Evolutionary conservation across 2,888 invertebrate species (phyloP), one percentile per base, ranked within the genome.

Genomic region (Rhyacophila evoluta): DNA sequence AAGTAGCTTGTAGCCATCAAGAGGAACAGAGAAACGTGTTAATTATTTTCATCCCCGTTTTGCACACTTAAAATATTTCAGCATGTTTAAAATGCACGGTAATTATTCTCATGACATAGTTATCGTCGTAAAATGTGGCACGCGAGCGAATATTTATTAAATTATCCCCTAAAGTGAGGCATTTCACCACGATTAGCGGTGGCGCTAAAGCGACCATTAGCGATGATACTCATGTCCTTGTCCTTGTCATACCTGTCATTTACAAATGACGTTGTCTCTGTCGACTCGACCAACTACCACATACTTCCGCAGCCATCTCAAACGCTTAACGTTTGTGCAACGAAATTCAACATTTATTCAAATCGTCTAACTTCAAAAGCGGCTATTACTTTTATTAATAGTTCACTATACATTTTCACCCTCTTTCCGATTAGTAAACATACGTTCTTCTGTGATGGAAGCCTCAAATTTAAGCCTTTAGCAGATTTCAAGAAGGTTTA

Each of bases 111-210:
- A 8, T 25, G 55, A 25, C 55, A 25, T 10, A 25, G 55, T 25
- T 55, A 55, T 55, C 19, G 19, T 55, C 25, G 19, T 55, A 10
- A 55, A 55, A 55, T 2, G 55, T 55, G 55, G 8, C 2, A 19
- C 12, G 55, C 25, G 55, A 25, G 55, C 25, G 55, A 25, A 55
- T 55, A 55, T 55, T 55, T 55, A 55, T 55, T 55, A 55, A 55
- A 25, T 55, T 55, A 55, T 55, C 55, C 55, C 55, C 55, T 19
- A 25, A 55, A 55, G 55, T 2, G 55, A 8, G 4, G 25, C 55
- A 55, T 55, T 55, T 55, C 55, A 25, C 55, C 55, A 55, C 55
- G 55, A 55, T 55, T 55, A 55, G 55, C 55, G 55, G 55, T 55
- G 25, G 55, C 55, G 25, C 55, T 55, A 55, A 55, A 55, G 8